These are phyloP conservation scores for Philereme vetulata DNA, from an alignment of 2,888 invertebrate species.

Conservation along the genomic window DNA sequence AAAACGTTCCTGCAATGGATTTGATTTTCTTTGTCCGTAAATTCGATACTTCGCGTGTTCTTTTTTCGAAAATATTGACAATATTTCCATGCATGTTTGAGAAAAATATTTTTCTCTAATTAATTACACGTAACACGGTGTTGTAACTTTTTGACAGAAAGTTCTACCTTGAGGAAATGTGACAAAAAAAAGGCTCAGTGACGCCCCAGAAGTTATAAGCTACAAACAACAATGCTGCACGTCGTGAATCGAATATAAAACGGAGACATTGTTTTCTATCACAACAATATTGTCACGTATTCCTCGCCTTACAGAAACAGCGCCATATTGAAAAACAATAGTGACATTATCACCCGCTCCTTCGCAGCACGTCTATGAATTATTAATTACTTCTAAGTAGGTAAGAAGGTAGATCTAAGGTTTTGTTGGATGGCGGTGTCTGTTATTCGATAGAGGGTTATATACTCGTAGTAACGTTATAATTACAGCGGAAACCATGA, in stretches of 20 bases:
- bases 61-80: too few relatives aligned
- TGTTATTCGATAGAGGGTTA: background rate
- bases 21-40: too few relatives aligned
- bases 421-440: background rate
- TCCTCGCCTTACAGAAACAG: slow-evolving; percentile 27
- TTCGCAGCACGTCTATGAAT: slow-evolving; percentile 25
- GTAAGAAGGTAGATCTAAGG: background rate
- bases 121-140: too few relatives aligned
- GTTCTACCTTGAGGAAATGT: background rate
- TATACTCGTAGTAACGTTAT: too few relatives aligned
- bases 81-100: too few relatives aligned
- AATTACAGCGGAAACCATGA: too few relatives aligned
- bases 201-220: too few relatives aligned
- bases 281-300: slow-evolving; percentile 31
- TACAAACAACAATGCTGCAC: background rate
- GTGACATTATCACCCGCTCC: slow-evolving; percentile 27
- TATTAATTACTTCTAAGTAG: slow-evolving; percentile 27
- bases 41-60: too few relatives aligned
- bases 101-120: too few relatives aligned
- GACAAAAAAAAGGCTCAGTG: too few relatives aligned
- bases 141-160: too few relatives aligned
- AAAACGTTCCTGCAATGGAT: too few relatives aligned
- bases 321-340: slow-evolving; percentile 35
- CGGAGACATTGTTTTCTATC: slow-evolving; percentile 24
- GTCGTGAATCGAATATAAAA: slow-evolving; percentile 23